Evolutionary conservation across 2,113 vertebrate genomes (phyloP).

Genomic region (Caloenas nicobarica): DNA sequence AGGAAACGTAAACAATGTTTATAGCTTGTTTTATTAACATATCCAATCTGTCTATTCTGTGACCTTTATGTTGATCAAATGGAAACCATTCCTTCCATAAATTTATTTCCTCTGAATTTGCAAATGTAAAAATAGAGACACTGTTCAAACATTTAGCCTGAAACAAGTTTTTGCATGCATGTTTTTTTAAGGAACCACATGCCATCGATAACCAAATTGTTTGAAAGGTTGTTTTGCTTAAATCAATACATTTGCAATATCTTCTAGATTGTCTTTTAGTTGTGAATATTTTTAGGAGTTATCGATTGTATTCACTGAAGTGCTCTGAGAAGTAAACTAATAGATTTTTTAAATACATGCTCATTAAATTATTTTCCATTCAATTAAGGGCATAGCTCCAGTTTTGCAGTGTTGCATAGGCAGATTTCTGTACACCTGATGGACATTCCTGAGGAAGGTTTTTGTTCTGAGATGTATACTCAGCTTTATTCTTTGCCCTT

Average conservation of each 20-base stretch:
- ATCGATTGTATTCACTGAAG: neutral
- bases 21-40: constrained; percentile 24
- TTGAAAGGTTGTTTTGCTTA: neutral
- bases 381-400: neutral
- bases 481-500: neutral
- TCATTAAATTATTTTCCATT: neutral
- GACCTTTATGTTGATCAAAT: constrained; percentile 4
- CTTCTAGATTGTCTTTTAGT: neutral
- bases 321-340: neutral
- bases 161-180: neutral
- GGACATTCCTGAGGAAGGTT: neutral
- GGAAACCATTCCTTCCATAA: neutral
- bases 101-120: neutral
- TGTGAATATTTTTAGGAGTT: constrained; percentile 40
- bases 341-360: neutral
- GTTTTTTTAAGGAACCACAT: neutral
- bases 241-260: neutral
- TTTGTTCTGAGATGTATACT: neutral
- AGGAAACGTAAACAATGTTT: constrained; percentile 45
- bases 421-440: neutral
- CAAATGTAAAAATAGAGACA: neutral
- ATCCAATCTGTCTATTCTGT: neutral
- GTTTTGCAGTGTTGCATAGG: neutral
- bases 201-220: neutral
- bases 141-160: neutral